Percentiles rank a stretch among this genome's conserved stretches.
These are phyloP conservation scores for Oscarella lobularis DNA, from an alignment of 37 sponge, comb jelly and placozoan species.

Conservation along the genomic window DNA sequence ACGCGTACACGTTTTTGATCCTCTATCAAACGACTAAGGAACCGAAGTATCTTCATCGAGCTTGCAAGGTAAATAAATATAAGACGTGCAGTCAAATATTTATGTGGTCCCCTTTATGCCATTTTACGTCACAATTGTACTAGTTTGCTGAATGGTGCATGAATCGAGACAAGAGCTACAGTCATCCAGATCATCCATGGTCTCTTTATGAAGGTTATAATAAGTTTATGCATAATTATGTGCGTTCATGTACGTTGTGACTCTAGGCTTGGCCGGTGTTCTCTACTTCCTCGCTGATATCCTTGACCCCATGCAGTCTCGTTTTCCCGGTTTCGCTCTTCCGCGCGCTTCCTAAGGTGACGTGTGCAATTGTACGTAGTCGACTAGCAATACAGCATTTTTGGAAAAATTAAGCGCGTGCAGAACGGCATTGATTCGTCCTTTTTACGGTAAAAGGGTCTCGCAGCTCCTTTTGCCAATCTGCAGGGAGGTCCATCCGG, in stretches of 20 bases:
- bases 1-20: slow-evolving; percentile 84
- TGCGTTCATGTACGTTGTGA: no score
- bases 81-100: not conserved
- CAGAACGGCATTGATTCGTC: no score
- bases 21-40: slow-evolving; percentile 57
- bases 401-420: no score
- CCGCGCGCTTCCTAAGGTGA: no score
- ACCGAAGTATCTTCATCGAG: slow-evolving; percentile 35
- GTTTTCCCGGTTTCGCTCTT: slow-evolving; percentile 61
- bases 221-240: not conserved
- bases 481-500: slow-evolving; percentile 79
- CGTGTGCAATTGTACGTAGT: no score
- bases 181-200: slow-evolving; percentile 62
- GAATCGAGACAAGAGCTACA: slow-evolving; percentile 6
- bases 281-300: slow-evolving; percentile 64
- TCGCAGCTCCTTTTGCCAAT: slow-evolving; percentile 47
- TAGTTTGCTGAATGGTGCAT: slow-evolving; percentile 84
- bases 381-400: no score
- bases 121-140: not conserved
- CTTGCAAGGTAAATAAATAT: slow-evolving; percentile 47
- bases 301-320: slow-evolving; percentile 20
- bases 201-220: slow-evolving; percentile 82
- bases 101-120: not conserved
- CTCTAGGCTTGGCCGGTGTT: slow-evolving; percentile 66
- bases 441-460: not conserved